These are phyloP conservation scores for Indri indri DNA, from an alignment of 2,113 vertebrate genomes.

Conservation along the genomic window DNA sequence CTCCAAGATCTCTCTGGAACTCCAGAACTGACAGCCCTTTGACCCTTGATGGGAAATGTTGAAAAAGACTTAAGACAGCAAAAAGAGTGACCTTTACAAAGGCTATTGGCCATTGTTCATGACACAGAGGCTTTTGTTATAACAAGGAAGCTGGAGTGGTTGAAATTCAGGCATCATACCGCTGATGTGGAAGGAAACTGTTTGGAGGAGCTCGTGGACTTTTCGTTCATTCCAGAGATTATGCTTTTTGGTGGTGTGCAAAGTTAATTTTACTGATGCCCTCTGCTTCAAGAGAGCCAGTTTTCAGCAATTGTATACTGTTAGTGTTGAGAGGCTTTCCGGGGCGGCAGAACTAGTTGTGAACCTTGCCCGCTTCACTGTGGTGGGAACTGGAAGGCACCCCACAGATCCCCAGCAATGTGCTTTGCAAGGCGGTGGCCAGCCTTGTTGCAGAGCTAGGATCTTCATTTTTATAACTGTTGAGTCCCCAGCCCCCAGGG, in stretches of 20 bases:
- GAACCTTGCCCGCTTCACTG: background rate
- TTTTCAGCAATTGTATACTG: background rate
- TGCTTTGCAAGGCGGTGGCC: background rate
- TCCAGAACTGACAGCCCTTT: constrained; percentile 19
- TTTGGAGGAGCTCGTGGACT: background rate
- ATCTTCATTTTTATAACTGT: background rate
- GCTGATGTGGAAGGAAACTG: background rate
- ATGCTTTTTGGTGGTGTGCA: background rate
- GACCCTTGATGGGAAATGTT: constrained; percentile 45
- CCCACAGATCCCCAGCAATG: background rate
- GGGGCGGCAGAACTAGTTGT: background rate
- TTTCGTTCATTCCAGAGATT: background rate
- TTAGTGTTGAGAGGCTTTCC: background rate
- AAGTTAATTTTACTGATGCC: background rate
- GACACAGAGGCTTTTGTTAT: constrained; percentile 65
- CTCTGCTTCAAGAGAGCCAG: background rate
- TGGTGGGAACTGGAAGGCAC: background rate
- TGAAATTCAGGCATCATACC: background rate
- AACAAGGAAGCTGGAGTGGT: background rate
- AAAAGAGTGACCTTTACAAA: constrained; percentile 61
- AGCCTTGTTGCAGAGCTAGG: background rate
- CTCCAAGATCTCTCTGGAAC: background rate
- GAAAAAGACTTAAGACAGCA: constrained; percentile 40
- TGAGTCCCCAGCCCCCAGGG: background rate
- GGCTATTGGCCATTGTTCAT: constrained; percentile 46